phyloP scores from a whole-genome alignment of 2,888 invertebrate species.

The Lypha dubia region DNA sequence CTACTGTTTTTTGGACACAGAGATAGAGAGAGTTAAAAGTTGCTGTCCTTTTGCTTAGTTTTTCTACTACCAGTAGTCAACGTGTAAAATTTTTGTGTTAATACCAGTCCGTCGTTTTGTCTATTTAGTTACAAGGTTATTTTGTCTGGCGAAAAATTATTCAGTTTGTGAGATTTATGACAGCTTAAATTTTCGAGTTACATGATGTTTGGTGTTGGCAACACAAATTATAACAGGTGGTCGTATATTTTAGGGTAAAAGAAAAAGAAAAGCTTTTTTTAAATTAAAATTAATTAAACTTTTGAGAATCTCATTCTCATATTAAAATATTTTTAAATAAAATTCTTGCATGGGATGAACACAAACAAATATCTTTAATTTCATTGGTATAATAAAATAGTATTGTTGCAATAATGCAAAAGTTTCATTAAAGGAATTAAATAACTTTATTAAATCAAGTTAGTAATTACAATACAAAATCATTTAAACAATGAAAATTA shows the following conservation, averaged over 20 bases:
- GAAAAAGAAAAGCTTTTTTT: too few species aligned
- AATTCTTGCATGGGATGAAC: too few species aligned
- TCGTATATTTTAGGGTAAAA: background rate
- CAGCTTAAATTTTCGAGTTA: conserved; percentile 53
- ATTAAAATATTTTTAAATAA: too few species aligned
- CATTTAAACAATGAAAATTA: too few species aligned
- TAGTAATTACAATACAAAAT: too few species aligned
- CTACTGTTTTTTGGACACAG: too few species aligned
- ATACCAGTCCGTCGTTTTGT: conserved; percentile 18
- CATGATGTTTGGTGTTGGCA: conserved; percentile 53
- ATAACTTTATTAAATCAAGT: too few species aligned
- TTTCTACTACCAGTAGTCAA: conserved; percentile 24
- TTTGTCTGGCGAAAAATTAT: conserved; percentile 18
- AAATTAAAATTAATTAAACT: background rate
- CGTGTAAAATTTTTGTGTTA: conserved; percentile 49
- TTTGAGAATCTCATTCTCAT: too few species aligned
- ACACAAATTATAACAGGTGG: conserved; percentile 54
- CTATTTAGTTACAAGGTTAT: background rate
- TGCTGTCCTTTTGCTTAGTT: background rate
- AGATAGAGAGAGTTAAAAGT: too few species aligned
- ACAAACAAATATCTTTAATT: too few species aligned
- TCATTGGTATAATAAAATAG: background rate
- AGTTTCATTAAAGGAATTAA: too few species aligned
- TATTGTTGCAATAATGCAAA: too few species aligned
- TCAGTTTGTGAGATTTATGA: conserved; percentile 55